A percentile compares a stretch with the other conserved stretches of the same genome.
Conservation (phyloP, 2,797 vertebrate species). For the Chelidonichthys spinosus region DNA sequence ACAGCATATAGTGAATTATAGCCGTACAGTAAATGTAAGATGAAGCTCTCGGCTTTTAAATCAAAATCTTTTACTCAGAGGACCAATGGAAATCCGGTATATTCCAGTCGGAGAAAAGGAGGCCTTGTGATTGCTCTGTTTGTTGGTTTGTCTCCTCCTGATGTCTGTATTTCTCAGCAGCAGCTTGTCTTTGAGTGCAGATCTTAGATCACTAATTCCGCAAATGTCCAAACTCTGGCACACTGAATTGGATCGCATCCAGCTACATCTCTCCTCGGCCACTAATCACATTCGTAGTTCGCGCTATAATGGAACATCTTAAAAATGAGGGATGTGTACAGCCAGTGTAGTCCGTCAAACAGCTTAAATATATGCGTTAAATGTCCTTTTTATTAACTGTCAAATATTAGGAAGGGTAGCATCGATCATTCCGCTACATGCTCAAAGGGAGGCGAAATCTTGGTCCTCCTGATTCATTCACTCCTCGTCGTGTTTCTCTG, state of each 20-base stretch:
- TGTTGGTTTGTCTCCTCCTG: background rate
- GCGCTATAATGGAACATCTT: conserved; percentile 21
- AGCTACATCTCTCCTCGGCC: conserved; percentile 30
- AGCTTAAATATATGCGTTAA: conserved; percentile 23
- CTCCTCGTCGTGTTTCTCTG: conserved; percentile 3
- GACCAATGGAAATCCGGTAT: background rate
- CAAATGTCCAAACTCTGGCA: conserved; percentile 22
- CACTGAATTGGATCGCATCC: conserved; percentile 30
- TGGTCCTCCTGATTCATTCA: conserved; percentile 21
- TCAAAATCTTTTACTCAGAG: background rate
- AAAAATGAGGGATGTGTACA: conserved; percentile 30
- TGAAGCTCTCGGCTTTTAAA: conserved; percentile 8
- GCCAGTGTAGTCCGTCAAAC: conserved; percentile 16
- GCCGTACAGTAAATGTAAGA: background rate
- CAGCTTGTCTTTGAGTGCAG: conserved; percentile 11
- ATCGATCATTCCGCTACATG: conserved; percentile 18
- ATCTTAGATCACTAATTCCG: conserved; percentile 11
- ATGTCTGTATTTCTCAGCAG: background rate
- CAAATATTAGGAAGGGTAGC: conserved; percentile 12
- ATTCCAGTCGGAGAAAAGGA: background rate
- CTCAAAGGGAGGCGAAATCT: conserved; percentile 16
- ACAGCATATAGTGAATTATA: background rate
- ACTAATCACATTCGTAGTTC: conserved; percentile 36
- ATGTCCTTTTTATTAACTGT: conserved; percentile 32
- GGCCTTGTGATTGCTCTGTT: background rate